Base-by-base conservation (phyloP, 2,797 vertebrate species). In the Synanceia verrucosa region DNA sequence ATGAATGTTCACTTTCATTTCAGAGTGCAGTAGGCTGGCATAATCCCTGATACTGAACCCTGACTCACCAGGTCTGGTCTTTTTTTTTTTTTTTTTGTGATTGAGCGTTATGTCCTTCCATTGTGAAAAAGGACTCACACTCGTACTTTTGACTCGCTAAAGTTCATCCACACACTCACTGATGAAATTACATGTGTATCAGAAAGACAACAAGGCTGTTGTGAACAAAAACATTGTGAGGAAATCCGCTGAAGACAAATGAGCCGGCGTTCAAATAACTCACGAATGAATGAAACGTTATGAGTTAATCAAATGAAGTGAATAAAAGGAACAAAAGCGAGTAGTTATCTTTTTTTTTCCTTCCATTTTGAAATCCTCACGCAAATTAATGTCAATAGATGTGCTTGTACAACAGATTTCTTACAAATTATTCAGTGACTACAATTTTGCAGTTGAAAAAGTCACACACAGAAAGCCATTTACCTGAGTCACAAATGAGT, bases 401-500 rank as follows among this genome's bases (percentile, higher is more conserved):
- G 78, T 75, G 83, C 86, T 79, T 89, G 90, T 90, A 90, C 81
- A 86, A 91, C 89, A 89, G 89, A 90, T 92, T 87, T 79, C 88
- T 87, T 86, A 91, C 91, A 91, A 92, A 93, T 93, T 92, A 91
- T 92, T 93, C 90, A 90, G 89, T 89, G 89, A 86, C 85, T 88
- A 89, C 89, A 81, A 88, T 93, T 90, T 89, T 86, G 84, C 91
- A 92, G 89, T 91, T 91, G 90, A 92, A 91, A 88, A 92, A 92
- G 89, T 92, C 90, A 88, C 86, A 86, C 79, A 65, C 77, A 72
- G 86, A 84, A 89, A 92, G 82, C 88, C 90, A 91, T 96, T 96
- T 96, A 97, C 96, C 95, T 95, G 95, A 95, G 95, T 95, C 95
- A 96, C 94, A 97, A 96, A 97, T 97, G 95, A 96, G 95, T 95